phyloP scores from a whole-genome alignment of 2,113 vertebrate genomes.

The Catharus minimus region DNA sequence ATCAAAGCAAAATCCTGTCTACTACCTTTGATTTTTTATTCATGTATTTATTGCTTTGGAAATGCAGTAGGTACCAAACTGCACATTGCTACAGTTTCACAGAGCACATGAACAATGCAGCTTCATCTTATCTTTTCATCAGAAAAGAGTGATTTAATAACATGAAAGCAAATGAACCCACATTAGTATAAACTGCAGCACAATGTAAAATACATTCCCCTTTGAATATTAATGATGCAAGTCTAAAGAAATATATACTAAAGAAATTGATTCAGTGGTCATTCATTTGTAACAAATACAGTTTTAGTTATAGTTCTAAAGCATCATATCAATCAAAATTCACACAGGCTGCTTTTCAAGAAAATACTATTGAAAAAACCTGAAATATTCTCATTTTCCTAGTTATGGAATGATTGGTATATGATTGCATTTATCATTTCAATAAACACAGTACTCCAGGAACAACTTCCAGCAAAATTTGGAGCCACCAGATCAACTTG shows the following conservation, averaged over 20 bases:
- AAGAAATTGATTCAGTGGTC: conserved; percentile 51
- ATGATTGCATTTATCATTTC: not conserved
- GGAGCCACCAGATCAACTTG: not conserved
- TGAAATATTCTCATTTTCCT: not conserved
- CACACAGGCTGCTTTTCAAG: conserved; percentile 13
- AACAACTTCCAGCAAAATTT: not conserved
- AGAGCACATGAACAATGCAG: not conserved
- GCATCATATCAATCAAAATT: conserved; percentile 47
- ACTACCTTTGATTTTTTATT: conserved; percentile 26
- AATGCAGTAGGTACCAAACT: not conserved
- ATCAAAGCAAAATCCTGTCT: conserved; percentile 30
- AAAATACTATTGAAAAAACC: not conserved
- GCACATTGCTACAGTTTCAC: not conserved
- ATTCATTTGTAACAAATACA: conserved; percentile 43
- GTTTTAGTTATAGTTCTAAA: conserved; percentile 32
- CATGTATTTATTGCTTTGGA: conserved; percentile 30
- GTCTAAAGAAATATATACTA: conserved; percentile 44
- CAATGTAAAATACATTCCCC: conserved; percentile 21
- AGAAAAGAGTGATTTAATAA: conserved; percentile 40
- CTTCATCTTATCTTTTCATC: conserved; percentile 27
- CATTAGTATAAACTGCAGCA: conserved; percentile 47
- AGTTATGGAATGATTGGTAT: not conserved
- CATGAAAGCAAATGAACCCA: conserved; percentile 25
- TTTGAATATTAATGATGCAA: conserved; percentile 54
- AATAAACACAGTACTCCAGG: not conserved